Evolutionary conservation across 2,888 invertebrate genomes (phyloP), one percentile per base, ranked within the genome.

Genomic region (Panzeria rudis): DNA sequence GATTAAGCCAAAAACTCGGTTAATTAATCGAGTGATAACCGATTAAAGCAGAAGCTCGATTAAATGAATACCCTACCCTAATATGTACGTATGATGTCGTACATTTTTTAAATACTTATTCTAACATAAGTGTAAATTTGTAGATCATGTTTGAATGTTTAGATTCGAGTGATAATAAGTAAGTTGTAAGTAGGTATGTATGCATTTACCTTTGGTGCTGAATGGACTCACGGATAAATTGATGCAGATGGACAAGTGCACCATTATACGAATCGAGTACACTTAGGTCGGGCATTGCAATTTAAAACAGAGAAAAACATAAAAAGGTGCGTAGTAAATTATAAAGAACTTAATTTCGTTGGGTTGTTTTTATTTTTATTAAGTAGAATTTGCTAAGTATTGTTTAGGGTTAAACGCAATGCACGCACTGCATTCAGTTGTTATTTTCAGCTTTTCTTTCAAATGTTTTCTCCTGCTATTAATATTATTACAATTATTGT

Each of bases 311-410:
- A 35, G 7, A 17, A 23, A 32, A 78, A 59, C 61, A 64, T 47
- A 59, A 72, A 76, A 84, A 76, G 84, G 79, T 84, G 80, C 64
- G 66, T 84, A 29, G 76, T 68, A 61, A 76, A 72, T 80, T 50
- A 54, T 66, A 52, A 72, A 77, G 66, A 52, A 71, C 61, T 52
- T 69, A 69, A 83, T 76, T 82, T 64, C 47, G 71, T 66, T 66
- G 50, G 66, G 54, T 77, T 71, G 69, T 23, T 54, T 35, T 76
- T 64, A 13, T 25, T 47, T 38, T 62, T 44, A 20, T 75, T 54
- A 59, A 61, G 13, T 41, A 38, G 25, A 75, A 73, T 25, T 72
- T 41, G 52, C 52, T 38, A 64, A 20, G 15, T 35, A 8, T 44
- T 66, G 32, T 62, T 71, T 50, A 68, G 73, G 80, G 80, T 80